Evolutionary conservation across 2,888 invertebrate species (phyloP).

Genomic region (Tenthredo amoena): DNA sequence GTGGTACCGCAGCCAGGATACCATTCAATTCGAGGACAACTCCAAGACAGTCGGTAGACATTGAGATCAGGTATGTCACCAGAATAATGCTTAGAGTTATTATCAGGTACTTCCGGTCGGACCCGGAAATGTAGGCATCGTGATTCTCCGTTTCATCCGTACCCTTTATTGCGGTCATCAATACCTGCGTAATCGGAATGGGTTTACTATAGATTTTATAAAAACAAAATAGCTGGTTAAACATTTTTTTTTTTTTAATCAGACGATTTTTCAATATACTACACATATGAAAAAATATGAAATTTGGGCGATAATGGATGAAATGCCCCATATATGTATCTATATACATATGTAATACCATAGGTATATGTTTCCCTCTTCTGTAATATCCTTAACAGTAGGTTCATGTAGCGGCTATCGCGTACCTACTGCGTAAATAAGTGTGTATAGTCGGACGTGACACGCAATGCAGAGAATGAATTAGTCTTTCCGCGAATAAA

Average conservation of each 20-base stretch:
- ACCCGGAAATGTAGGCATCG: constrained; percentile 77
- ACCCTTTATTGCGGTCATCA: constrained; percentile 74
- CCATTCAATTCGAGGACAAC: constrained; percentile 91
- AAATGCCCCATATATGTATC: too few relatives aligned
- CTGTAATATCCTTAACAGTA: too few relatives aligned
- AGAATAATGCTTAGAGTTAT: constrained; percentile 85
- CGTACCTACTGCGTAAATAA: background rate
- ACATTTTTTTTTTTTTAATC: too few relatives aligned
- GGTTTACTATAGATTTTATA: too few relatives aligned
- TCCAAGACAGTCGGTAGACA: constrained; percentile 91
- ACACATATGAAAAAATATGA: too few relatives aligned
- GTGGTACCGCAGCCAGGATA: constrained; percentile 89
- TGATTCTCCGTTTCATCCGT: constrained; percentile 60
- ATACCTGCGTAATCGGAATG: constrained; percentile 65
- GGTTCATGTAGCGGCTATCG: too few relatives aligned
- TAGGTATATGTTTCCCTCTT: too few relatives aligned
- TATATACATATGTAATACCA: too few relatives aligned
- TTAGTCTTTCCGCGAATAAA: background rate
- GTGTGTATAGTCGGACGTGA: background rate
- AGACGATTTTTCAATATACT: too few relatives aligned
- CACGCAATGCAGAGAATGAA: background rate
- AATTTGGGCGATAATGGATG: too few relatives aligned
- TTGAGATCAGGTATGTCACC: constrained; percentile 86
- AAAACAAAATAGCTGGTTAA: too few relatives aligned
- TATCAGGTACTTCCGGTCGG: constrained; percentile 80